Base-by-base conservation (phyloP, 2,888 invertebrate genomes). In the Lasioglossum oenotherae region DNA sequence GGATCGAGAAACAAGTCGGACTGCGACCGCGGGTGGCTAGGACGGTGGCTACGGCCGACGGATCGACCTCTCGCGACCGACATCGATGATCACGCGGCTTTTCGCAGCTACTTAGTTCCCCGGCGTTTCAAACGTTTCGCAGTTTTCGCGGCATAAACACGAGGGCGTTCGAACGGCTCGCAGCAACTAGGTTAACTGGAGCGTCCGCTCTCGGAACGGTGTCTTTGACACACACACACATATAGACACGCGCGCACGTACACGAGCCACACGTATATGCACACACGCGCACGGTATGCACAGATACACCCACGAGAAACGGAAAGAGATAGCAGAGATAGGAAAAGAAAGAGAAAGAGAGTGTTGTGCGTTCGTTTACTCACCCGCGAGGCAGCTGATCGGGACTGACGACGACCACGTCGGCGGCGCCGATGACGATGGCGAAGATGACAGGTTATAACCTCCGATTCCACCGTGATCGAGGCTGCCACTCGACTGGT, bases 141-240 rank as follows among this genome's bases (percentile, higher is more conserved):
- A 79, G 69, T 89, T 78, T 83, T 87, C 89, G 82, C 85, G 85
- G 87, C 83, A 87, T 87, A 87, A 87, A 87, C 87, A 87, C 87
- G 87, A 81, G 83, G 87, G 83, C 86, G 86, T 83, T 73, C 74
- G 46, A 78, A 78, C 74, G 64, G 75, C 60, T 74, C 72, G 53
- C 46, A 87, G 79, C 86, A 87, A 87, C 86, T 87, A 87, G 87
- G 87, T 87, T 87, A 87, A 79, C 83, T 67, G 67, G 44, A 53
- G 60, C 57, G 72, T 74, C 64, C 57, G 60, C 64, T 64, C 64
- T 64, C 75, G 49, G 38, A 69, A 19, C 23, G 69, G 38, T 38
- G 8, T 31, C n/a, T 23, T n/a, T 12, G 71, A 35, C n/a, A 23
- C 16, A 41, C n/a, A 57, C 53, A 4, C 5, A 53, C 44, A 19